Evolutionary conservation across 1,140 invertebrate species (phyloP).

Genomic region (Littorina saxatilis): DNA sequence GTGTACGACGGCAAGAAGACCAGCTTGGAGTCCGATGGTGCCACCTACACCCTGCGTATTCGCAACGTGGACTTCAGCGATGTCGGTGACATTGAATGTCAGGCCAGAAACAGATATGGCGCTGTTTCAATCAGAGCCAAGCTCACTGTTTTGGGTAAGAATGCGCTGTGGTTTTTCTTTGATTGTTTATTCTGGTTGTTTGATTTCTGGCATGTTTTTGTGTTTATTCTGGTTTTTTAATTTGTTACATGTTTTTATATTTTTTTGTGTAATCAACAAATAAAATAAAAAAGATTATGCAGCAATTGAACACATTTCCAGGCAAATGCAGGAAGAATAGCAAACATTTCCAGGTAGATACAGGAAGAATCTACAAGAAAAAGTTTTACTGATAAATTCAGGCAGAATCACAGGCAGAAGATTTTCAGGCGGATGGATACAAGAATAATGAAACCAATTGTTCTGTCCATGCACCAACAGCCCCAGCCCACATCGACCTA

Average conservation of each 20-base stretch:
- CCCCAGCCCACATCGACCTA: slow-evolving; percentile 96
- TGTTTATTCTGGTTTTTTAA: not conserved
- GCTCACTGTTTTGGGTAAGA: slow-evolving; percentile 95
- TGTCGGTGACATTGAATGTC: slow-evolving; percentile 97
- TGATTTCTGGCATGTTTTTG: too few species aligned
- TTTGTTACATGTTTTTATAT: slow-evolving; percentile 6
- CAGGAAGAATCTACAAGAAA: too few species aligned
- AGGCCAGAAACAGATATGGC: slow-evolving; percentile 95
- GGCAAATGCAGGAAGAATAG: too few species aligned
- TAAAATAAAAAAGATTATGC: too few species aligned
- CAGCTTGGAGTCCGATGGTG: slow-evolving; percentile 90
- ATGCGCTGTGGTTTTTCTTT: not conserved
- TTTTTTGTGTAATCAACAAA: too few species aligned
- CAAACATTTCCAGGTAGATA: too few species aligned
- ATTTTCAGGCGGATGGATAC: too few species aligned
- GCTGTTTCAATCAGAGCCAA: slow-evolving; percentile 94
- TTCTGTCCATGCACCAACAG: slow-evolving; percentile 79
- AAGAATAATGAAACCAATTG: too few species aligned
- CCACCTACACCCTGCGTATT: slow-evolving; percentile 89
- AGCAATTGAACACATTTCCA: too few species aligned
- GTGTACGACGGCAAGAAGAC: slow-evolving; percentile 93
- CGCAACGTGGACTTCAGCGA: slow-evolving; percentile 96
- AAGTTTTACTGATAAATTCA: too few species aligned
- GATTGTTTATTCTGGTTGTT: not conserved
- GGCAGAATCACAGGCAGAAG: too few species aligned